Evolutionary conservation across 2,113 vertebrate genomes (phyloP).

Genomic region (Lutjanus erythropterus): DNA sequence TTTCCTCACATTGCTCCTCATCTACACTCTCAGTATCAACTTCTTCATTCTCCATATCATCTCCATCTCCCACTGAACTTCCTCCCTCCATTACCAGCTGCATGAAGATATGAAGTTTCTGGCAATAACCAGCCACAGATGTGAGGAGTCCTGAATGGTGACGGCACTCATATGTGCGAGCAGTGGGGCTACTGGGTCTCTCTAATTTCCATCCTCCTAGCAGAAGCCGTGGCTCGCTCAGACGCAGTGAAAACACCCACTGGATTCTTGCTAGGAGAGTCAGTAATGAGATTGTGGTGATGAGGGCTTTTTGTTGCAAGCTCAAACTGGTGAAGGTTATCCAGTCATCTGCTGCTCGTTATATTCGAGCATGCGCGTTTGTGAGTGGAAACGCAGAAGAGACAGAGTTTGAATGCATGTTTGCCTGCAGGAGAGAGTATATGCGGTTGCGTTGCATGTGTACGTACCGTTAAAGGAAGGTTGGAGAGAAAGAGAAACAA

Average conservation of each 20-base stretch:
- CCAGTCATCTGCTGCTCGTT: constrained; percentile 72
- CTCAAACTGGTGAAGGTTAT: constrained; percentile 62
- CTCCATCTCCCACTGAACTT: constrained; percentile 61
- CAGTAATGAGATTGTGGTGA: constrained; percentile 68
- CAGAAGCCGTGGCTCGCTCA: constrained; percentile 43
- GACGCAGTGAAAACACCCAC: constrained; percentile 69
- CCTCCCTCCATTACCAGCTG: constrained; percentile 57
- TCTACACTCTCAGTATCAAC: constrained; percentile 19
- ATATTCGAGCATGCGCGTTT: constrained; percentile 25
- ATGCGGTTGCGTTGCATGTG: constrained; percentile 18
- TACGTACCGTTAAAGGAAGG: neutral
- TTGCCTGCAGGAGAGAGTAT: neutral
- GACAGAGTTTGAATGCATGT: neutral
- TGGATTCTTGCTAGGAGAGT: constrained; percentile 70
- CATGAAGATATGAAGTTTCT: constrained; percentile 65
- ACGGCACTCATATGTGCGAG: constrained; percentile 41
- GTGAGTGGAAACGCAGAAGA: constrained; percentile 4
- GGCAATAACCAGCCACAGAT: constrained; percentile 73
- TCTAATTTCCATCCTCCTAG: constrained; percentile 63
- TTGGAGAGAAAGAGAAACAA: neutral
- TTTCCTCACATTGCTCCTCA: constrained; percentile 34
- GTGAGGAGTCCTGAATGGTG: constrained; percentile 63
- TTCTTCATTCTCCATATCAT: constrained; percentile 61
- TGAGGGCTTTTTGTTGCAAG: constrained; percentile 33
- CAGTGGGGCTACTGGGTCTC: constrained; percentile 51